Conservation (phyloP, 2,113 vertebrate genomes). For the Lepus americanus region DNA sequence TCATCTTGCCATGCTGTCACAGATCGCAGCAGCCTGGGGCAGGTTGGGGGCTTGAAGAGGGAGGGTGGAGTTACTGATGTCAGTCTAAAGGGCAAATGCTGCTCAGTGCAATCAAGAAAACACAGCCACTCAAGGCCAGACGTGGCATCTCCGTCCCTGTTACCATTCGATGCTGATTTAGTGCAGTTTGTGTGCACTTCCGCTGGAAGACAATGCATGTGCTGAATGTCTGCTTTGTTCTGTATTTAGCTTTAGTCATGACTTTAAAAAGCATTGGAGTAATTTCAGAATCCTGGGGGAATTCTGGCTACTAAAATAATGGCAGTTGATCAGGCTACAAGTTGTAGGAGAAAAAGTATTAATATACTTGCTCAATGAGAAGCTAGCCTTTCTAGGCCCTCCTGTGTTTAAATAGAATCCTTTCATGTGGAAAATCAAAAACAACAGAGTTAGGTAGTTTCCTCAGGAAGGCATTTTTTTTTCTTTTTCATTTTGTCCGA, state of each 20-base stretch:
- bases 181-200: background rate
- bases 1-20: slow-evolving; percentile 24
- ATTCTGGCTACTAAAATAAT: slow-evolving; percentile 58
- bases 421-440: slow-evolving; percentile 82
- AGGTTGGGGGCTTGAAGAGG: background rate
- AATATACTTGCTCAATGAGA: slow-evolving; percentile 45
- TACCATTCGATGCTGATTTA: background rate
- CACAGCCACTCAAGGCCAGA: background rate
- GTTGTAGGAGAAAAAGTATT: slow-evolving; percentile 56
- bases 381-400: background rate
- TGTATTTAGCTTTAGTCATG: background rate
- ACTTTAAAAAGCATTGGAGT: background rate
- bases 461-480: background rate
- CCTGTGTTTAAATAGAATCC: slow-evolving; percentile 71
- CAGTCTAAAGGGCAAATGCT: slow-evolving; percentile 56
- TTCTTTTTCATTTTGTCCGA: slow-evolving; percentile 68
- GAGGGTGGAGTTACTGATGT: background rate
- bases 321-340: background rate
- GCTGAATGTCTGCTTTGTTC: background rate
- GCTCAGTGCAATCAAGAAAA: background rate
- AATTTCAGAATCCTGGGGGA: background rate
- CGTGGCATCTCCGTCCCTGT: background rate
- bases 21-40: slow-evolving; percentile 34
- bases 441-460: slow-evolving; percentile 57
- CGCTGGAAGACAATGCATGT: background rate